Evolutionary conservation across 2,797 vertebrate species (phyloP), one percentile per base, ranked within the genome.

Genomic region (Propithecus perrieri): DNA sequence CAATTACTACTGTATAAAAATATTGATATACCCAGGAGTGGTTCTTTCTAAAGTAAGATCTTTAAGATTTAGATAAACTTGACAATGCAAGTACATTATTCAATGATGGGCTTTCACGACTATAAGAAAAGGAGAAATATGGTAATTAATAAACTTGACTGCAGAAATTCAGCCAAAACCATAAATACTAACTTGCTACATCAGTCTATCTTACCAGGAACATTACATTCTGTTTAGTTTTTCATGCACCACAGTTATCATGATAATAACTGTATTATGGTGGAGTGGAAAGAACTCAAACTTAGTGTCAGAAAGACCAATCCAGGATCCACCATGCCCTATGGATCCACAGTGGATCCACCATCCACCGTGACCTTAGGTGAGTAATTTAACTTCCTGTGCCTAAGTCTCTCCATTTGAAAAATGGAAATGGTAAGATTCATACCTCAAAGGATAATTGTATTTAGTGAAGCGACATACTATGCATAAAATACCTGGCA

Each of bases 111-210:
- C n/a, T 88, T 1, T 69, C 59, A 72, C 53, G 55, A 65, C 55
- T 69, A n/a, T 46, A 72, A 88, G 71, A 93, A 46, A 86, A 94
- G 50, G 18, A 71, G 59, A 76, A 71, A 38, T 48, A 41, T 53
- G 72, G 53, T 88, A 57, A 85, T 72, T 95, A 95, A 86, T 93
- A 91, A 91, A 78, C 35, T 59, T 69, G 43, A 85, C 38, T 74
- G 50, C 43, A 92, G 78, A 85, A 81, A 85, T 83, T 94, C 55
- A 63, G 11, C 43, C 41, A 74, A 81, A 46, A 78, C 41, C 53
- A 75, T 84, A 97, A 81, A 88, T 63, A 41, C 10, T 35, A 95
- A 84, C 84, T 95, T 80, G 65, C 69, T 84, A 7, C 59, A 55
- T 55, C 69, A 59, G 75, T 53, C 55, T 53, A n/a, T 76, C 71